These are phyloP conservation scores for Daubentonia madagascariensis DNA, from an alignment of 2,113 vertebrate genomes.

Conservation along the genomic window DNA sequence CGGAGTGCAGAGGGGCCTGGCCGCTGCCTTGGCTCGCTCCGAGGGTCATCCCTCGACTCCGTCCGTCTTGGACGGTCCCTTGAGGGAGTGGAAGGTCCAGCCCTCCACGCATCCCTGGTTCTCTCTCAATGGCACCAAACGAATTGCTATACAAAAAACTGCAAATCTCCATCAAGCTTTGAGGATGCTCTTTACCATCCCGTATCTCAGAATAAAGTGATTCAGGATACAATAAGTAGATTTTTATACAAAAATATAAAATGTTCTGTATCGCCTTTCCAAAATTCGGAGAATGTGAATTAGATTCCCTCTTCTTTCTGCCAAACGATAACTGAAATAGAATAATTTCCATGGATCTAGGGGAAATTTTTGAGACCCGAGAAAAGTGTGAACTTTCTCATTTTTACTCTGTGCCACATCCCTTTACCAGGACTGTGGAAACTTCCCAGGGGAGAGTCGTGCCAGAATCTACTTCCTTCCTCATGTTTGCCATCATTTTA, in stretches of 20 bases:
- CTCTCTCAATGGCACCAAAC: background rate
- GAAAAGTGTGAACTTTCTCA: background rate
- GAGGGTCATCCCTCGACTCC: rapidly evolving
- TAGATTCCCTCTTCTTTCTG: background rate
- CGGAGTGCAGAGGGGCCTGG: background rate
- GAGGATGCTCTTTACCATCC: background rate
- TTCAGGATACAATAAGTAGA: background rate
- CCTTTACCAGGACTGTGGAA: rapidly evolving
- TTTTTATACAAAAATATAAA: background rate
- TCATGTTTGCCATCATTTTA: background rate
- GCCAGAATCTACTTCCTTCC: rapidly evolving
- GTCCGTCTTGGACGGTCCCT: background rate
- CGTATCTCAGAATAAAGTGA: background rate
- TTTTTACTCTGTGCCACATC: rapidly evolving
- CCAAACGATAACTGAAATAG: background rate
- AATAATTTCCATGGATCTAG: background rate
- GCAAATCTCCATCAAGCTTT: background rate
- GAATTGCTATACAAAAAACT: no score
- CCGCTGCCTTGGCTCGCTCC: rapidly evolving
- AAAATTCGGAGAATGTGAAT: background rate
- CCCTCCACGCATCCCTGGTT: rapidly evolving
- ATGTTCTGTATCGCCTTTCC: background rate
- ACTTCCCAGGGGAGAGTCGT: rapidly evolving
- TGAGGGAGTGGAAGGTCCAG: rapidly evolving
- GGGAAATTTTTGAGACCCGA: background rate